These are phyloP conservation scores for Neodiprion lecontei DNA, from an alignment of 1,140 invertebrate species.

Conservation along the genomic window DNA sequence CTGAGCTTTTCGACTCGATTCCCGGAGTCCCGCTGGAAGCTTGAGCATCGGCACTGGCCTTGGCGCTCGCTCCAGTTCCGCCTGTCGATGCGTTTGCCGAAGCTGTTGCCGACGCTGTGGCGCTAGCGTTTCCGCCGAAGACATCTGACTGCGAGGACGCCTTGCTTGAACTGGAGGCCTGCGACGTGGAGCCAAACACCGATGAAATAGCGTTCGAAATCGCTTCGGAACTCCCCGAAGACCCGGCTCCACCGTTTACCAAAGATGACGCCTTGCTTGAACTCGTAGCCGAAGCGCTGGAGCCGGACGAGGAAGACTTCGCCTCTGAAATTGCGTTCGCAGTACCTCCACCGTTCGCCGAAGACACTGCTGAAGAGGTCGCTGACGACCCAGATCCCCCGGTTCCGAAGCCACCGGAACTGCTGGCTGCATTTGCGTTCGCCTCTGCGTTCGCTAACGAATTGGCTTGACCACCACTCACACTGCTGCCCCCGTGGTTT, in stretches of 20 bases:
- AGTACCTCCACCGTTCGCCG: too few relatives aligned
- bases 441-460: neutral
- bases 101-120: constrained; percentile 25
- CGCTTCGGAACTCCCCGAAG: neutral
- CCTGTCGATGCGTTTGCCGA: constrained; percentile 12
- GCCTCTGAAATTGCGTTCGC: neutral
- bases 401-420: constrained; percentile 20
- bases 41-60: constrained; percentile 32
- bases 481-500: constrained; percentile 8
- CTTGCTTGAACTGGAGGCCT: neutral
- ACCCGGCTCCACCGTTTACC: neutral
- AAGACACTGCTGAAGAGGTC: too few relatives aligned
- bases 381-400: neutral
- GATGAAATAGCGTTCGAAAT: neutral
- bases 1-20: constrained; percentile 34
- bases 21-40: constrained; percentile 9
- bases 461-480: neutral
- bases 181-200: neutral
- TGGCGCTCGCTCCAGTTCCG: constrained; percentile 22
- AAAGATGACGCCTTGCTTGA: neutral
- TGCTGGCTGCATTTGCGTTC: neutral
- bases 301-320: neutral
- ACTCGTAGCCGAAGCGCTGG: neutral
- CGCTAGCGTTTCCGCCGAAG: constrained; percentile 3
- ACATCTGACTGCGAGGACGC: neutral